phyloP scores from a whole-genome alignment of 2,888 invertebrate species.

The Parnassius smintheus region DNA sequence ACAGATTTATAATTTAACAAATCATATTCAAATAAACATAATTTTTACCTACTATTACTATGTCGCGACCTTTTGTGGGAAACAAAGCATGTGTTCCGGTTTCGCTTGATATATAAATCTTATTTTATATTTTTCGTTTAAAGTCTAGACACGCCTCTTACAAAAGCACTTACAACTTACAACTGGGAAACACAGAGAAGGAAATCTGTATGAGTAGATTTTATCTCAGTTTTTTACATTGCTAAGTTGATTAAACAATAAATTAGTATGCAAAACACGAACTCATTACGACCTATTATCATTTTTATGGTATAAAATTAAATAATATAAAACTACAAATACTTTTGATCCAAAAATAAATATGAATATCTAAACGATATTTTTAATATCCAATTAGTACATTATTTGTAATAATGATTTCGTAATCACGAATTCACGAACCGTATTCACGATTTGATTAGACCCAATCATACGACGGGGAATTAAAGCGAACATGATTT shows the following conservation, averaged over 20 bases:
- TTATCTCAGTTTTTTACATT: neutral
- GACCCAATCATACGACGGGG: neutral
- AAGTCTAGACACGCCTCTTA: conserved; percentile 26
- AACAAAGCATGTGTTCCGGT: conserved; percentile 26
- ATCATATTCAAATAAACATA: conserved; percentile 8
- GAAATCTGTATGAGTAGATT: conserved; percentile 1
- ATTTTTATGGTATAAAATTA: too few relatives aligned
- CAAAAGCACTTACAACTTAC: conserved; percentile 4
- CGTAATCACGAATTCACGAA: too few relatives aligned
- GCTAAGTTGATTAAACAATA: too few relatives aligned
- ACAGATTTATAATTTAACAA: neutral
- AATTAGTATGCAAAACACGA: too few relatives aligned
- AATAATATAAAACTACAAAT: too few relatives aligned
- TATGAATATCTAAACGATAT: too few relatives aligned
- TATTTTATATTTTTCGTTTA: conserved; percentile 28
- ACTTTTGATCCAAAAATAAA: too few relatives aligned
- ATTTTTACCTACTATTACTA: neutral
- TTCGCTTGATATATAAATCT: conserved; percentile 24
- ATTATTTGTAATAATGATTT: too few relatives aligned
- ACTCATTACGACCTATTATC: too few relatives aligned
- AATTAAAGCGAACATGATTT: conserved; percentile 5
- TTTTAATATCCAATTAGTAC: too few relatives aligned
- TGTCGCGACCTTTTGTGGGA: conserved; percentile 26
- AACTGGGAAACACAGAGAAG: neutral
- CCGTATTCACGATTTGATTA: neutral